Evolutionary conservation across 2,888 invertebrate species (phyloP), one percentile per base, ranked within the genome.

Genomic region (Periphyllus acericola): DNA sequence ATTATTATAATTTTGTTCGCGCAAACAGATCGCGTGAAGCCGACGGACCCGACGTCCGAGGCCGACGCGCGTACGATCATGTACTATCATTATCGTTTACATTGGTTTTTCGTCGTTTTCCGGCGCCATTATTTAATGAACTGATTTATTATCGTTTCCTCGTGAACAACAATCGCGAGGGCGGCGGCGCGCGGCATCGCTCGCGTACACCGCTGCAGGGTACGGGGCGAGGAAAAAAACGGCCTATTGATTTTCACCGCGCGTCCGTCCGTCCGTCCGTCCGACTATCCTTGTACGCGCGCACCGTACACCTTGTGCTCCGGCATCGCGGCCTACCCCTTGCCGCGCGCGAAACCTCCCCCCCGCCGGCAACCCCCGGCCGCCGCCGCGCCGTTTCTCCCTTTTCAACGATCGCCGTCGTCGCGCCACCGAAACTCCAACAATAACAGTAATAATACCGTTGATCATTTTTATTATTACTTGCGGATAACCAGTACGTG

Each of bases 191-290:
- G 68, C 19, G 19, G 81, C 25, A 5, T 52, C 34, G 36, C 29
- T 36, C 52, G 83, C 60, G 83, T 14, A 14, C 32, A 5, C 17
- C 14, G 19, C 71, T 2, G 40, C 75, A 9, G 75, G 74, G 25
- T 6, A 79, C n/a, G 60, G 72, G 71, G 55, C 3, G 36, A 34
- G 34, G 66, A 80, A 80, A 83, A 87, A 87, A 87, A 80, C 86
- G 79, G 86, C 86, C 86, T 87, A 87, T 87, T 87, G 86, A 87
- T 87, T 87, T 87, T 87, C 72, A 72, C 32, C 86, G 52, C 78
- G 55, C 60, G 36, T 29, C 14, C 66, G 55, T 46, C 25, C 78
- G 34, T 46, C 11, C 74, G 60, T 60, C 60, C 60, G 29, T 21
- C 71, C 52, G 34, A 9, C 17, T 66, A 83, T 79, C 21, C 21